A percentile compares a stretch with the other conserved stretches of the same genome.
Evolutionary conservation across 2,797 vertebrate genomes (phyloP).

Genomic region (Sus cebifrons): DNA sequence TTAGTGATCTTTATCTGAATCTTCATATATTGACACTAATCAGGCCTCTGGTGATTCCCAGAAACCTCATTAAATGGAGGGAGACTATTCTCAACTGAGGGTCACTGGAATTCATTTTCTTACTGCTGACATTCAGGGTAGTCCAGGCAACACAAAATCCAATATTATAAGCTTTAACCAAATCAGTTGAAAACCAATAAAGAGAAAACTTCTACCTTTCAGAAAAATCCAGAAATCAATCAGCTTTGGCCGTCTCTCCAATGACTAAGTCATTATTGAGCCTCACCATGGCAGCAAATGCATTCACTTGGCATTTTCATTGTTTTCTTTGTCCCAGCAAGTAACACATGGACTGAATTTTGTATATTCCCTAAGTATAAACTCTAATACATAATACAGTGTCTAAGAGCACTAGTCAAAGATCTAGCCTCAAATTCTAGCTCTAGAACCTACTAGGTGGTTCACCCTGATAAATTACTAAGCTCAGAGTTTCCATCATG

Average conservation of each 20-base stretch:
- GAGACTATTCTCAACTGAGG: background rate
- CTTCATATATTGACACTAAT: background rate
- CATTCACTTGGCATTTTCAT: background rate
- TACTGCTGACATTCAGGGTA: background rate
- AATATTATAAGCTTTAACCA: conserved; percentile 5
- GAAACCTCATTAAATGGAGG: background rate
- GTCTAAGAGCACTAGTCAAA: background rate
- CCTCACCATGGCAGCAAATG: background rate
- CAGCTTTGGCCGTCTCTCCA: background rate
- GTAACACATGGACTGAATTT: background rate
- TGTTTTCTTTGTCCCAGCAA: background rate
- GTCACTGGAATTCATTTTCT: background rate
- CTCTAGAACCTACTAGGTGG: background rate
- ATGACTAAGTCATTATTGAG: background rate
- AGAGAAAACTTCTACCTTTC: background rate
- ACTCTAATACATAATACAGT: background rate
- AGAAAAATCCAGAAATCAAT: conserved; percentile 52
- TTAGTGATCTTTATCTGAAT: background rate
- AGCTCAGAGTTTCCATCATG: background rate
- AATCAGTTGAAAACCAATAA: background rate
- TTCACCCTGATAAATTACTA: background rate
- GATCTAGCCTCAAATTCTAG: background rate
- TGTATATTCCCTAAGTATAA: background rate
- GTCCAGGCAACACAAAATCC: background rate
- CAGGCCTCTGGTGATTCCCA: background rate